Percentiles rank a stretch among this genome's conserved stretches.
These are phyloP conservation scores for Drosophila imparisetae DNA, from an alignment of 2,888 invertebrate genomes.

Conservation along the genomic window DNA sequence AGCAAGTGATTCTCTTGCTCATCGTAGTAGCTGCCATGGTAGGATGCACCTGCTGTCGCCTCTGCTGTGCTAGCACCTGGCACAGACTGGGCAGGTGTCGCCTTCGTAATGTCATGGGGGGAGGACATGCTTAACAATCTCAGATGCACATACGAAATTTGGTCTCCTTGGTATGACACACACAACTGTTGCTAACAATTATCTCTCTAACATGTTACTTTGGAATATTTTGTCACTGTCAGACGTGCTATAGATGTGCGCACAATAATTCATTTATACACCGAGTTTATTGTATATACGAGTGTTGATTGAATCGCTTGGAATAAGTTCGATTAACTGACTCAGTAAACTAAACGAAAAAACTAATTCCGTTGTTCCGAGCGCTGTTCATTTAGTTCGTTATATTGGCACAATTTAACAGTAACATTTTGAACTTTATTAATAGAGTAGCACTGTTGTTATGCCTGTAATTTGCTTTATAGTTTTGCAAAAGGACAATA, in stretches of 20 bases:
- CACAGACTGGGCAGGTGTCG: conserved; percentile 61
- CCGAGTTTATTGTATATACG: neutral
- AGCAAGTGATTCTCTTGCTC: conserved; percentile 70
- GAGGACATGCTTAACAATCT: conserved; percentile 31
- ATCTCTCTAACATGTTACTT: conserved; percentile 16
- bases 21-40: conserved; percentile 38
- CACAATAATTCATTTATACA: conserved; percentile 14
- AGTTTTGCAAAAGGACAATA: neutral
- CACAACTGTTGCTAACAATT: conserved; percentile 11
- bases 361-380: neutral
- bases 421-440: neutral
- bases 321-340: conserved; percentile 17
- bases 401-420: neutral
- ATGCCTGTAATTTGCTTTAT: neutral
- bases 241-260: neutral
- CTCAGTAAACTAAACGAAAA: conserved; percentile 4
- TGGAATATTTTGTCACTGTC: neutral
- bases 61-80: conserved; percentile 50
- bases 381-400: conserved; percentile 2
- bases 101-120: conserved; percentile 28
- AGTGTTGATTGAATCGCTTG: conserved; percentile 1
- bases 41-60: conserved; percentile 17
- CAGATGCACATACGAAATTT: conserved; percentile 5
- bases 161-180: conserved; percentile 12
- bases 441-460: neutral